Base-by-base conservation (phyloP, 2,888 invertebrate genomes). In the Cantharis rufa region DNA sequence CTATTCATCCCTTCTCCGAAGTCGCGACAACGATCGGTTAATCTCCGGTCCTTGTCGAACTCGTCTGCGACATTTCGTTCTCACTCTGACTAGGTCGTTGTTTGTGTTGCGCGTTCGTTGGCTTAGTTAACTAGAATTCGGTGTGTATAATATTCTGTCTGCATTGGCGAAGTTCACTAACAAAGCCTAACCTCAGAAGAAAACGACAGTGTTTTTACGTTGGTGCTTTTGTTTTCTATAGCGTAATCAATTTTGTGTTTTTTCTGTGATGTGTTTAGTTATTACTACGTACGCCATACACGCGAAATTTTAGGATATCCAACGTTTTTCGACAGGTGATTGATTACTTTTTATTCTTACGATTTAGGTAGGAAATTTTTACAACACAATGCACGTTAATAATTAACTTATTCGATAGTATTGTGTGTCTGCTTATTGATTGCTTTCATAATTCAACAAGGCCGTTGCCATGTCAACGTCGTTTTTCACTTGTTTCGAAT, bases 391-490 rank as follows among this genome's bases (percentile, higher is more conserved):
- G 48, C 48, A 48, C 24, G 64, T 66, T 66, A 21, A 21, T 66
- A 66, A 66, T 66, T 66, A n/a, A 66, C 9, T n/a, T n/a, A 24
- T 66, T 66, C 64, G 64, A 66, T 66, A 21, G 64, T 66, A 70
- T 72, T 74, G 62, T 69, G 74, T 71, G 72, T 64, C 71, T 71
- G 69, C 28, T 71, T 77, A 77, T 77, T 69, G 77, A 77, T 77
- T 77, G 74, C 77, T 77, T 77, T 68, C 74, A 77, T 77, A 77
- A 77, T 74, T 69, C 71, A 74, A 66, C 71, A 77, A 77, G 77
- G 74, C 68, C 77, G 77, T 77, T 77, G 69, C 77, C 62, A 77
- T 77, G 69, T 48, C 71, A 64, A 77, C 71, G 68, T 18, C 28
- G 70, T 68, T 72, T 72, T 24, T 73, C 62, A 16, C n/a, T 66